Evolutionary conservation across 2,113 vertebrate species (phyloP).

Genomic region (Henicopernis longicauda): DNA sequence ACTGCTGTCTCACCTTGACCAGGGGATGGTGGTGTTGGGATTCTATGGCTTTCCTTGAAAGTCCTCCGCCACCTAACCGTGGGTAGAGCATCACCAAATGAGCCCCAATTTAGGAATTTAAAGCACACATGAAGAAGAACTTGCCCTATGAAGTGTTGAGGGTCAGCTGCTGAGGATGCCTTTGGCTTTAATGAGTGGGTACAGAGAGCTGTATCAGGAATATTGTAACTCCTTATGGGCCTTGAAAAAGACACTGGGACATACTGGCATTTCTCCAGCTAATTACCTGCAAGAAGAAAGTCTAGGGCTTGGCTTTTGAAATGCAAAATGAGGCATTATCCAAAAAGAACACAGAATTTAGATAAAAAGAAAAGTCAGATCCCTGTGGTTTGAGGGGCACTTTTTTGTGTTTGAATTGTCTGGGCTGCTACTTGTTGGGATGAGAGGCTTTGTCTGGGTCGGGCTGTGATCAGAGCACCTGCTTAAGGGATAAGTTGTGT

Average conservation of each 20-base stretch:
- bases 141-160: background rate
- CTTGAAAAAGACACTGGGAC: background rate
- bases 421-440: background rate
- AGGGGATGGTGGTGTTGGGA: background rate
- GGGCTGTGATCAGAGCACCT: background rate
- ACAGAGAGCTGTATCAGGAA: background rate
- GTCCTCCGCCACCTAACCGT: background rate
- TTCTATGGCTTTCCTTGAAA: background rate
- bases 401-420: background rate
- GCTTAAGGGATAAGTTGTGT: background rate
- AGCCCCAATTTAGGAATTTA: background rate
- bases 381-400: background rate
- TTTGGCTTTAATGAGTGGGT: background rate
- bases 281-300: constrained; percentile 25
- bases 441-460: background rate
- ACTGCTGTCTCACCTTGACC: background rate
- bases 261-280: background rate
- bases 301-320: background rate
- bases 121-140: background rate
- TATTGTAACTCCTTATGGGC: background rate
- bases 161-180: background rate
- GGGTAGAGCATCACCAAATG: background rate
- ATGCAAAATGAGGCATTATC: background rate
- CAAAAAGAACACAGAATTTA: background rate
- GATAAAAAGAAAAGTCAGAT: background rate